Evolutionary conservation across 2,113 vertebrate genomes (phyloP).

Genomic region (Trogon melanurus): DNA sequence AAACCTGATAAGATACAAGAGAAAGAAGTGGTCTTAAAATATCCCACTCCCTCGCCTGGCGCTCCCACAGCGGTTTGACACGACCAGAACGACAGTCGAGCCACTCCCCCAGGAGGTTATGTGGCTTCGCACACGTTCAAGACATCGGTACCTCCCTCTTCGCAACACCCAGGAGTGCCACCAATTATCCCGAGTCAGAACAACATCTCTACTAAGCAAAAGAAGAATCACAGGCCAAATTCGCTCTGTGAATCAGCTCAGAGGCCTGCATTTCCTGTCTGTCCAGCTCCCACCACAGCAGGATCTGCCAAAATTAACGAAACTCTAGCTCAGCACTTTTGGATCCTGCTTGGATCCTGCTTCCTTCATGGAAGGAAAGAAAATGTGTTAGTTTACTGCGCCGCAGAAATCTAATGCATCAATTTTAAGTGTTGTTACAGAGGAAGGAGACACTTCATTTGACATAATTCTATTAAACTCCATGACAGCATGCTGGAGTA

Average conservation of each 20-base stretch:
- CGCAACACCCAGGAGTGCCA: constrained; percentile 18
- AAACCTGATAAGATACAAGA: background rate
- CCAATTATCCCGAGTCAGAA: constrained; percentile 16
- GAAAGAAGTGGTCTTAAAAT: background rate
- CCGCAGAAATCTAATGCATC: background rate
- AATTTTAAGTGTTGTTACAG: background rate
- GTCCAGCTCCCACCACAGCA: constrained; percentile 60
- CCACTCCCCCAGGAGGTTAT: background rate
- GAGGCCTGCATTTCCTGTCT: constrained; percentile 54
- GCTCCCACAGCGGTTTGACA: background rate
- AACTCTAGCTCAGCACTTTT: constrained; percentile 47
- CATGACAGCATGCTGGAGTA: background rate
- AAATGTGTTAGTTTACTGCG: background rate
- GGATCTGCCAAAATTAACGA: constrained; percentile 5
- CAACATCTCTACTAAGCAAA: background rate
- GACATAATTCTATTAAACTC: background rate
- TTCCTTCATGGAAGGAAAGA: constrained; percentile 34
- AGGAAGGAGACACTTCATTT: background rate
- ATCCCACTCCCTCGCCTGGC: background rate
- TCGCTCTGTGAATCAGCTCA: background rate
- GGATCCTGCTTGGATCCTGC: constrained; percentile 51
- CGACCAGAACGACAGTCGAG: background rate
- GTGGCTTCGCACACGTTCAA: background rate
- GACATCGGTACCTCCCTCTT: background rate
- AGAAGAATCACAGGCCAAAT: constrained; percentile 29